Percentiles rank a stretch among this genome's conserved stretches.
These are phyloP conservation scores for Pantherophis vulpinus DNA, from an alignment of 2,797 vertebrate species.

Conservation along the genomic window DNA sequence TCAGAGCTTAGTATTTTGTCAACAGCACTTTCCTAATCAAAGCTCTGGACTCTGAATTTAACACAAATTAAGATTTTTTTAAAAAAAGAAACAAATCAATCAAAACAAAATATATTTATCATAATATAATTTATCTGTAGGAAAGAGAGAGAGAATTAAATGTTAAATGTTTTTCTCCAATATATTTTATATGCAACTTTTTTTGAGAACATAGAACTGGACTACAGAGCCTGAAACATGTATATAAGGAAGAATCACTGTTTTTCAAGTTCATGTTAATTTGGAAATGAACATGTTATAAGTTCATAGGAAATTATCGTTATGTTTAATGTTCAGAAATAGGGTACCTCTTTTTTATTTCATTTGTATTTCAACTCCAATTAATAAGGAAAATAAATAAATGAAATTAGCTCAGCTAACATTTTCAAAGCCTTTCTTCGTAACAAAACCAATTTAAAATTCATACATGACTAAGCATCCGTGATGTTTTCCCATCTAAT, in stretches of 20 bases:
- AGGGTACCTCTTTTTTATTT: neutral
- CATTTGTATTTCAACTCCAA: neutral
- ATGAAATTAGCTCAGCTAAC: neutral
- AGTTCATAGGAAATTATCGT: neutral
- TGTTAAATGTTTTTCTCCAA: neutral
- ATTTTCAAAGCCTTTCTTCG: neutral
- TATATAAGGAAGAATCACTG: neutral
- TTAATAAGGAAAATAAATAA: neutral
- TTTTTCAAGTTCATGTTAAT: neutral
- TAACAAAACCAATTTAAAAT: neutral
- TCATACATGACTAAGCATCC: neutral
- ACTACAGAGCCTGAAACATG: neutral
- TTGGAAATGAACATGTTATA: neutral
- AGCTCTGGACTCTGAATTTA: constrained; percentile 27
- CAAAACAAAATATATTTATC: neutral
- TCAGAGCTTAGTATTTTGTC: constrained; percentile 40
- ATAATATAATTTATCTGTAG: neutral
- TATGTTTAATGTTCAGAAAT: neutral
- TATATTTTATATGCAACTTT: neutral
- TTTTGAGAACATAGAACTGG: neutral
- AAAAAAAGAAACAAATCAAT: neutral
- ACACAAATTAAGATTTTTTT: neutral
- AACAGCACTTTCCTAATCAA: constrained; percentile 38
- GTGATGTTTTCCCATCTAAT: neutral
- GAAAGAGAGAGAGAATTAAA: neutral